These are phyloP conservation scores for Vireo griseus DNA, from an alignment of 2,797 vertebrate genomes.

Conservation along the genomic window DNA sequence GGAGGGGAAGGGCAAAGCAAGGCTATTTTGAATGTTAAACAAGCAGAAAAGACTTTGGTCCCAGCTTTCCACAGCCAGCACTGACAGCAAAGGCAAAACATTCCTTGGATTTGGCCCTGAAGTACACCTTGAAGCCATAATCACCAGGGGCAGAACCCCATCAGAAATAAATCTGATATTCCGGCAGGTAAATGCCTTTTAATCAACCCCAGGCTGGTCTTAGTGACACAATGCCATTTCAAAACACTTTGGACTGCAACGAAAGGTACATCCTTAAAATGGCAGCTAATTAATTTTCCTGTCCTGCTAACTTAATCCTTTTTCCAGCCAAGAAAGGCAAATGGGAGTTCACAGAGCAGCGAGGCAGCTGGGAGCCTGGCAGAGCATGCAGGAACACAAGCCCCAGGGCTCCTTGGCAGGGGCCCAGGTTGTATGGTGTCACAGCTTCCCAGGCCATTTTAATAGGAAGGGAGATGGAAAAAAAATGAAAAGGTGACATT, in stretches of 20 bases:
- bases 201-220: neutral
- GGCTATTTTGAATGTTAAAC: neutral
- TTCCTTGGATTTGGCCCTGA: neutral
- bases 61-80: neutral
- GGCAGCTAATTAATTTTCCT: conserved; percentile 51
- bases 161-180: neutral
- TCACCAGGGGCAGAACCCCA: neutral
- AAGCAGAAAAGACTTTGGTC: neutral
- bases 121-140: conserved; percentile 11
- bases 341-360: neutral
- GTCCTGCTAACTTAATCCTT: conserved; percentile 42
- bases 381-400: neutral
- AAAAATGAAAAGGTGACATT: neutral
- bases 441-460: neutral
- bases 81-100: neutral
- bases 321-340: conserved; percentile 48
- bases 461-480: neutral
- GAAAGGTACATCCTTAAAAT: conserved; percentile 31
- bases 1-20: neutral
- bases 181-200: neutral
- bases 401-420: neutral
- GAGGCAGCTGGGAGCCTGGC: neutral
- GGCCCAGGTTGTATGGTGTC: neutral
- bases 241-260: neutral
- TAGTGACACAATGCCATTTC: neutral